Conservation (phyloP, 2,797 vertebrate species). For the Graptemys geographica region DNA sequence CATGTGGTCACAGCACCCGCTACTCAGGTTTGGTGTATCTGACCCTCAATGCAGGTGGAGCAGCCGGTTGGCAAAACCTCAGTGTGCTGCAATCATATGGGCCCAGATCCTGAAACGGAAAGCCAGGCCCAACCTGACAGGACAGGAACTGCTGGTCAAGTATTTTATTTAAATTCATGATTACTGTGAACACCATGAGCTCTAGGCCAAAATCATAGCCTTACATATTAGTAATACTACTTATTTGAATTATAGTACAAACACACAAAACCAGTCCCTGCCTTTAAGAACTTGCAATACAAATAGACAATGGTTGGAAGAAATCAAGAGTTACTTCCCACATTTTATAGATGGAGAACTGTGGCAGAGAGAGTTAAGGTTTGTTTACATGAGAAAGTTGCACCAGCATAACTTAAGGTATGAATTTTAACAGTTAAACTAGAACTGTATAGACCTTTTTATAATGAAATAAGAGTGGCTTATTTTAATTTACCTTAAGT, state of each 20-base stretch:
- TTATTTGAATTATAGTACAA: background rate
- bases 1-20: no score
- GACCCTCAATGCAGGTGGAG: no score
- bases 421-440: background rate
- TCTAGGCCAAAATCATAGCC: no score
- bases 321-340: background rate
- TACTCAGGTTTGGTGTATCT: no score
- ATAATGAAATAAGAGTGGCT: background rate
- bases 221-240: no score
- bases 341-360: background rate
- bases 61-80: no score
- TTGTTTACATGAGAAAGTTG: background rate
- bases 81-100: no score
- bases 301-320: background rate
- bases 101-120: no score
- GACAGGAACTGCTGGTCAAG: no score
- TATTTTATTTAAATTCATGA: no score
- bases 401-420: rapidly evolving
- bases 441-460: background rate
- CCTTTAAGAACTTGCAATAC: background rate
- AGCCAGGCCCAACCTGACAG: no score
- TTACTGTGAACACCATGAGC: no score
- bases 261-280: background rate
- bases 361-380: background rate
- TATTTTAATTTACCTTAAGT: background rate